A percentile compares a stretch with the other conserved stretches of the same genome.
Conservation (phyloP, 2,888 invertebrate species). For the Caenorhabditis sp. region DNA sequence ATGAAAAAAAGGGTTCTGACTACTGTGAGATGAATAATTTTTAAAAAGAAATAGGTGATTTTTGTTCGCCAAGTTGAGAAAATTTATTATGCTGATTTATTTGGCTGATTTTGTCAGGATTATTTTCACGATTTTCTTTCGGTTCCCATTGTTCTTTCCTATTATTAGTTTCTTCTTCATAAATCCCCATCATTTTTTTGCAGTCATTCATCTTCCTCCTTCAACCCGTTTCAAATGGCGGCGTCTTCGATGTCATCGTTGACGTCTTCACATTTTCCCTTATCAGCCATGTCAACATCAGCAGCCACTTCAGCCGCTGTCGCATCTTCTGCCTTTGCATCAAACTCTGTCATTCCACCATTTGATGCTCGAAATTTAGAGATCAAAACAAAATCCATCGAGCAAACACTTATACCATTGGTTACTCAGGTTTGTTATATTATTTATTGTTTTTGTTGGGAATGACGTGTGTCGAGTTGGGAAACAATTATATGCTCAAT, state of each 20-base stretch:
- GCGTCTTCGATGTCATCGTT: conserved; percentile 40
- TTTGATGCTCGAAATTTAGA: conserved; percentile 76
- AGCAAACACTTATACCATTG: conserved; percentile 89
- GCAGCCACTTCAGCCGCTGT: not conserved
- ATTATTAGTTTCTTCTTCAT: conserved; percentile 9
- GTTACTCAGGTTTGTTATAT: conserved; percentile 83
- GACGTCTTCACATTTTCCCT: conserved; percentile 35
- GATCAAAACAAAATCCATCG: conserved; percentile 91
- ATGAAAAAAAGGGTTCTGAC: too few species aligned
- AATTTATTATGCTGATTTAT: too few species aligned
- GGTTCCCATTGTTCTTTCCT: too few species aligned
- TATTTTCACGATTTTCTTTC: too few species aligned
- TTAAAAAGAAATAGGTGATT: too few species aligned
- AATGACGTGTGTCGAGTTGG: not conserved
- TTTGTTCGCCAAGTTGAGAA: too few species aligned
- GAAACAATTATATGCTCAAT: not conserved
- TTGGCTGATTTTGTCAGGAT: too few species aligned
- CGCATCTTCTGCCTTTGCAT: conserved; percentile 9
- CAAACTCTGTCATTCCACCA: conserved; percentile 33
- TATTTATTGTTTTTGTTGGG: too few species aligned
- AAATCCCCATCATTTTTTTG: conserved; percentile 2
- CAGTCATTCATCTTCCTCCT: not conserved
- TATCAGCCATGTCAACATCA: conserved; percentile 6
- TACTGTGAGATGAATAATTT: too few species aligned
- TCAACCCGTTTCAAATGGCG: conserved; percentile 25